Evolutionary conservation across 2,797 vertebrate genomes (phyloP).

Genomic region (Cercopithecus hamlyni): DNA sequence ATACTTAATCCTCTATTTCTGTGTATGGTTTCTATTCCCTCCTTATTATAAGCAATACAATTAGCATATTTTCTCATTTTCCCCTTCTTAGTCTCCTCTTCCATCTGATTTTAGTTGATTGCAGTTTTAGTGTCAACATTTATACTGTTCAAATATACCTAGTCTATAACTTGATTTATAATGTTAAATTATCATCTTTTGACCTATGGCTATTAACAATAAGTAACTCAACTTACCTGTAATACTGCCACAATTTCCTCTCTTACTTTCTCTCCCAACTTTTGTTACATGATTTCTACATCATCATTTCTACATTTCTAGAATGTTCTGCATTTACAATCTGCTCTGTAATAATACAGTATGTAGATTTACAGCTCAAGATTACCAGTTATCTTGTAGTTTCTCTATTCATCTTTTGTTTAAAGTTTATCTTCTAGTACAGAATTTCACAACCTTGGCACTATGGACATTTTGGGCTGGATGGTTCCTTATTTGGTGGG

Average conservation of each 20-base stretch:
- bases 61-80: not conserved
- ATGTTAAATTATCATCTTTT: not conserved
- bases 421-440: not conserved
- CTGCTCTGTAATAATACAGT: not conserved
- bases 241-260: not conserved
- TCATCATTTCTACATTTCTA: not conserved
- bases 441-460: not conserved
- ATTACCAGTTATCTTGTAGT: not conserved
- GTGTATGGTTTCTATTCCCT: not conserved
- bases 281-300: not conserved
- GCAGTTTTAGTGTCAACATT: not conserved
- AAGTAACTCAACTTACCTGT: not conserved
- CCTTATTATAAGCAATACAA: not conserved
- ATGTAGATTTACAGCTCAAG: not conserved
- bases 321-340: not conserved
- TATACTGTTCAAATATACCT: not conserved
- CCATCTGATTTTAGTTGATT: not conserved
- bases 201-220: not conserved
- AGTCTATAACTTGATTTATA: not conserved
- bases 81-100: not conserved
- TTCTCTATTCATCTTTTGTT: constrained; percentile 7
- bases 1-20: not conserved
- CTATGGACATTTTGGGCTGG: not conserved
- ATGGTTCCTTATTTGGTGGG: not conserved
- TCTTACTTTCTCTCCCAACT: not conserved